These are phyloP conservation scores for Proteles cristata DNA, from an alignment of 2,113 vertebrate genomes.

Conservation along the genomic window DNA sequence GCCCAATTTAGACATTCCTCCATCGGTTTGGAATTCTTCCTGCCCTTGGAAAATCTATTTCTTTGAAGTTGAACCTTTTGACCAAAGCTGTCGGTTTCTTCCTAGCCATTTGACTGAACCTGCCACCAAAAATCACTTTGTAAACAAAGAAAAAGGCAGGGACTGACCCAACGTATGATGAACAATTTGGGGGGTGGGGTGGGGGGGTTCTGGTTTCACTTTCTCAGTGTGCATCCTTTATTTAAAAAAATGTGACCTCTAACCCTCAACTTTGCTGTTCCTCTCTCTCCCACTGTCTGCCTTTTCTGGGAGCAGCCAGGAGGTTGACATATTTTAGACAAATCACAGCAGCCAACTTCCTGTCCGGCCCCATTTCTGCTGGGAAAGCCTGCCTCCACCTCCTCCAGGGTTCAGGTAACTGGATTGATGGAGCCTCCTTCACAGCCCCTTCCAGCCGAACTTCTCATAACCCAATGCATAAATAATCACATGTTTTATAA, in stretches of 20 bases:
- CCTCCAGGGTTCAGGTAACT: conserved; percentile 78
- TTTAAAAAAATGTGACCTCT: conserved; percentile 41
- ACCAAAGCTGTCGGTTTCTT: neutral
- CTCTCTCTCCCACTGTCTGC: neutral
- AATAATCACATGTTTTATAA: conserved; percentile 86
- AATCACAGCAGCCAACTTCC: conserved; percentile 61
- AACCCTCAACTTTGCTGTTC: neutral
- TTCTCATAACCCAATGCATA: conserved; percentile 74
- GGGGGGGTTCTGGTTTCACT: neutral
- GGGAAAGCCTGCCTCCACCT: conserved; percentile 50
- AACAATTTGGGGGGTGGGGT: neutral
- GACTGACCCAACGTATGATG: conserved; percentile 39
- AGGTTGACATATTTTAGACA: conserved; percentile 61
- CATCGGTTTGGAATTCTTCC: neutral
- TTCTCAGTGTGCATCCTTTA: conserved; percentile 22
- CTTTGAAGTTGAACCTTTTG: conserved; percentile 44
- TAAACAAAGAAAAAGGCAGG: conserved; percentile 59
- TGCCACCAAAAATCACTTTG: conserved; percentile 55
- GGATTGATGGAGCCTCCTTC: conserved; percentile 72
- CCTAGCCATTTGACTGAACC: neutral
- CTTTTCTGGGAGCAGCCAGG: neutral
- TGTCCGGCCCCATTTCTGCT: conserved; percentile 53
- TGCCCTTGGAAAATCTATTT: neutral
- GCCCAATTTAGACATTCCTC: neutral
- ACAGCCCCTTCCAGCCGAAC: conserved; percentile 77